These are phyloP conservation scores for Sitta carolinensis DNA, from an alignment of 2,797 vertebrate species.

Conservation along the genomic window DNA sequence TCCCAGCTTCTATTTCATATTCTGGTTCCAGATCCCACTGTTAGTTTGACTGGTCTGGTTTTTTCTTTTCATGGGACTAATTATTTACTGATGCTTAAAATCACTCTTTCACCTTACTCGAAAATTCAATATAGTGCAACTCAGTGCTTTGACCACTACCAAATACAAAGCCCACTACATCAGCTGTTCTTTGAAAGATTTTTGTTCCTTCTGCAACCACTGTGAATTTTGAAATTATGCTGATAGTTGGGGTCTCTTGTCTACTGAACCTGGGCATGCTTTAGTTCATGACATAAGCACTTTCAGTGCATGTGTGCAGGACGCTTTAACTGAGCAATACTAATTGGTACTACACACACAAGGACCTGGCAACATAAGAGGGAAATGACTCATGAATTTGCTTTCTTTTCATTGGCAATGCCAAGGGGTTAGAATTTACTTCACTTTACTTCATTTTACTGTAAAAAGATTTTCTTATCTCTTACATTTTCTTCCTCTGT, in stretches of 20 bases:
- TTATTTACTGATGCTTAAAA: neutral
- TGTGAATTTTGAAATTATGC: neutral
- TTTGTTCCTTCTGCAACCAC: neutral
- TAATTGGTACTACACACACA: neutral
- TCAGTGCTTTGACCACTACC: neutral
- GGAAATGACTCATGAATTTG: neutral
- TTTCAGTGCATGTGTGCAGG: fast-evolving
- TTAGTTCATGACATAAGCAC: neutral
- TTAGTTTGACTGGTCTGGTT: neutral
- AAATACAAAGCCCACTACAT: neutral
- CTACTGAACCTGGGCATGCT: neutral
- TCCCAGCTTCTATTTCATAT: neutral
- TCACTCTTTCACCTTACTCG: neutral
- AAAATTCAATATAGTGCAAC: neutral
- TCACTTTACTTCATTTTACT: neutral
- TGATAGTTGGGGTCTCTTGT: neutral
- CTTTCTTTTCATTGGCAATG: neutral
- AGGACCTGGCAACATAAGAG: neutral
- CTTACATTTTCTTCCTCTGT: neutral
- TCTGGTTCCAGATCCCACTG: neutral
- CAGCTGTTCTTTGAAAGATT: neutral
- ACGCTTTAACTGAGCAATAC: neutral
- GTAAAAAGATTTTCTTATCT: neutral
- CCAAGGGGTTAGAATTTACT: neutral
- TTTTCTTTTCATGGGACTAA: neutral